Conservation (phyloP, 2,888 invertebrate genomes). For the Trachelus stipa region DNA sequence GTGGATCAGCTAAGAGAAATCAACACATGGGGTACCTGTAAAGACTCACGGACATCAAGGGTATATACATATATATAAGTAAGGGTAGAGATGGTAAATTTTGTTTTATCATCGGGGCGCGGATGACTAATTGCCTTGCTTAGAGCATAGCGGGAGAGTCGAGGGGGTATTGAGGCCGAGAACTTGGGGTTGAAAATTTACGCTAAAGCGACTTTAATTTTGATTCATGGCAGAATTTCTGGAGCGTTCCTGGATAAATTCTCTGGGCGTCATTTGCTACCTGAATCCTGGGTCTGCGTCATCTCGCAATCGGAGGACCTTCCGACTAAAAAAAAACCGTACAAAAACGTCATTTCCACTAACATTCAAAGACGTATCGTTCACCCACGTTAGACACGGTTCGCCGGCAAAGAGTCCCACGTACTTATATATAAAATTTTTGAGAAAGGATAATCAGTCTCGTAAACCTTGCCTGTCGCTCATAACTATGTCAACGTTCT, state of each 20-base stretch:
- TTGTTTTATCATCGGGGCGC: constrained; percentile 45
- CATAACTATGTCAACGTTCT: not conserved
- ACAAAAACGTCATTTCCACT: not conserved
- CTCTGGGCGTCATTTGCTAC: constrained; percentile 19
- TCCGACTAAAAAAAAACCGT: not conserved
- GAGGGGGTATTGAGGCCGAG: constrained; percentile 13
- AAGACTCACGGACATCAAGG: not conserved
- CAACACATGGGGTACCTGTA: not conserved
- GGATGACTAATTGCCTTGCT: constrained; percentile 55
- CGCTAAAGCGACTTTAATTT: constrained; percentile 57
- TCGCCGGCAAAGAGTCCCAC: not conserved
- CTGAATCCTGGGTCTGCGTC: not conserved
- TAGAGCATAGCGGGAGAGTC: constrained; percentile 31
- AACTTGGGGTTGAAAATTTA: constrained; percentile 38
- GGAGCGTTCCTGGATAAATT: constrained; percentile 22
- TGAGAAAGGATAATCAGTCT: not conserved
- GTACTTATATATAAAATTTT: not conserved
- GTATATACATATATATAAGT: too few relatives aligned
- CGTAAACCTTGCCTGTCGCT: not conserved
- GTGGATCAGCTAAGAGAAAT: not conserved
- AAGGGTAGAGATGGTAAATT: constrained; percentile 37
- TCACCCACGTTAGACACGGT: not conserved
- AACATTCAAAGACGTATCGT: not conserved
- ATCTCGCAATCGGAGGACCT: not conserved
- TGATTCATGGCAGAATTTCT: constrained; percentile 52